phyloP scores from a whole-genome alignment of 1,140 invertebrate genomes.

The Diuraphis noxia region DNA sequence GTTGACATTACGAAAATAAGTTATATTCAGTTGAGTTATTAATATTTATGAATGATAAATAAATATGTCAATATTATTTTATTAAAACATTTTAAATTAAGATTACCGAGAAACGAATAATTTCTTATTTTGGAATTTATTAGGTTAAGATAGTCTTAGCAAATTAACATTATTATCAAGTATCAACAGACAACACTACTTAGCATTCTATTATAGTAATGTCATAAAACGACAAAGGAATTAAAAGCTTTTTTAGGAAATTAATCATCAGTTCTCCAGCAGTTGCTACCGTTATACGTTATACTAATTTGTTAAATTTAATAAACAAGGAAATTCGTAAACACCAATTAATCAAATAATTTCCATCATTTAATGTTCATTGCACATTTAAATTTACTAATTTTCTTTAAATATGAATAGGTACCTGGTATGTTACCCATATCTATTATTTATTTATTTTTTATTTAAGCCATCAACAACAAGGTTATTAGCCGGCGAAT shows the following conservation, averaged over 20 bases:
- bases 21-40: not conserved
- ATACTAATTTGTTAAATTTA: not conserved
- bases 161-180: conserved; percentile 7
- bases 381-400: not conserved
- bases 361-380: not conserved
- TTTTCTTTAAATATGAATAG: not conserved
- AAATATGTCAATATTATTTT: not conserved
- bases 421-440: no score
- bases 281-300: not conserved
- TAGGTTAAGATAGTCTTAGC: not conserved
- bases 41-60: not conserved
- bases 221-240: not conserved
- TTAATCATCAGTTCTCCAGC: not conserved
- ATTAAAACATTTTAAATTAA: not conserved
- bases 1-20: not conserved
- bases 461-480: no score
- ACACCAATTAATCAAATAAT: not conserved
- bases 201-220: not conserved
- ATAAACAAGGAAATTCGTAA: not conserved
- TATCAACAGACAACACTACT: not conserved
- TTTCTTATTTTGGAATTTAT: not conserved
- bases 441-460: no score
- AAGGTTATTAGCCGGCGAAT: no score
- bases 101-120: not conserved
- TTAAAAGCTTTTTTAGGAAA: not conserved